phyloP scores from a whole-genome alignment of 2,888 invertebrate genomes.

The Abrostola tripartita region DNA sequence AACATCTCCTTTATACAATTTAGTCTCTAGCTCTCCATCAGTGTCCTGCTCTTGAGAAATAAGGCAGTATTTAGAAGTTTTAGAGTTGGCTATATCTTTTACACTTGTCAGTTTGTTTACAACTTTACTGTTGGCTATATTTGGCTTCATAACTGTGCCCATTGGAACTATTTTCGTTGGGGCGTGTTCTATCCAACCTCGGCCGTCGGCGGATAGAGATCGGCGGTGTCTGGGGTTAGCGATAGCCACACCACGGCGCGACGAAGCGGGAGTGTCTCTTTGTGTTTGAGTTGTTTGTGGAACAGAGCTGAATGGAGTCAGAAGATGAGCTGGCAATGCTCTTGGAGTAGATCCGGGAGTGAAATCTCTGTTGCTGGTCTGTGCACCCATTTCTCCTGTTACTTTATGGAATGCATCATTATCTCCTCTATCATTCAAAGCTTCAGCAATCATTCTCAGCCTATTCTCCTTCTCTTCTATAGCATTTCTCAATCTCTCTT shows the following conservation, averaged over 20 bases:
- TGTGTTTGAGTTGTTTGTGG: slow-evolving; percentile 67
- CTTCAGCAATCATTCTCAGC: slow-evolving; percentile 81
- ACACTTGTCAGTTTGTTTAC: slow-evolving; percentile 94
- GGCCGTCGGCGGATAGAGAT: slow-evolving; percentile 93
- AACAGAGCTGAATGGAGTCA: slow-evolving; percentile 79
- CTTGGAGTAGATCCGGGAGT: slow-evolving; percentile 83
- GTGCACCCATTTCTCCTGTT: slow-evolving; percentile 73
- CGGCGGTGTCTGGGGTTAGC: slow-evolving; percentile 93
- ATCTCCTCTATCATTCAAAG: slow-evolving; percentile 74
- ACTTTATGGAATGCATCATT: slow-evolving; percentile 61
- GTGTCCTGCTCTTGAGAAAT: slow-evolving; percentile 97
- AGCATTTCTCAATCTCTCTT: slow-evolving; percentile 74
- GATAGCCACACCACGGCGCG: slow-evolving; percentile 90
- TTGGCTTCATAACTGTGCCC: slow-evolving; percentile 97
- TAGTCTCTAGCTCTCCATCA: slow-evolving; percentile 97
- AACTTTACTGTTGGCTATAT: slow-evolving; percentile 94
- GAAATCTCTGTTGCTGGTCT: slow-evolving; percentile 75
- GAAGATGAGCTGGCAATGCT: slow-evolving; percentile 80
- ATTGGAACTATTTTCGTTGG: slow-evolving; percentile 93
- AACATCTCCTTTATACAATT: slow-evolving; percentile 97
- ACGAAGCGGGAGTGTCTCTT: slow-evolving; percentile 74
- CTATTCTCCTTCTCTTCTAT: slow-evolving; percentile 83
- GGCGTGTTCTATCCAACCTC: slow-evolving; percentile 96
- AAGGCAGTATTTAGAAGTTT: slow-evolving; percentile 95
- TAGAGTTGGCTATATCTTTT: slow-evolving; percentile 91